These are phyloP conservation scores for Lochmaea capreae DNA, from an alignment of 2,888 invertebrate species.

Conservation along the genomic window DNA sequence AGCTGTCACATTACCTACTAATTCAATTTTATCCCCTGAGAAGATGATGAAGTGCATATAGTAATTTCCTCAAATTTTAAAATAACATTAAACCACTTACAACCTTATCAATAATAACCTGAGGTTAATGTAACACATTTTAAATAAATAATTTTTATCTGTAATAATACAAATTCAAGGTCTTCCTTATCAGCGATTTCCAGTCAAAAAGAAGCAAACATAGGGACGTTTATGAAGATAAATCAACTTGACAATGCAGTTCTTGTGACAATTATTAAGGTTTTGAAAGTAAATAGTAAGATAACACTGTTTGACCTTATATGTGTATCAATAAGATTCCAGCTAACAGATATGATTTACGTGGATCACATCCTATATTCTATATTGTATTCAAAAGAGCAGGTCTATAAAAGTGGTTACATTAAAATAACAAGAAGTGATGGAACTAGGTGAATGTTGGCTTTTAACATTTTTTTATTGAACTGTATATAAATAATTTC, in stretches of 20 bases:
- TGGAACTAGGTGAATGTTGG: no score
- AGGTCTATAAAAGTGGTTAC: no score
- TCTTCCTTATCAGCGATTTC: background rate
- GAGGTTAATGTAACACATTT: slow-evolving; percentile 6
- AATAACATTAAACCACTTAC: no score
- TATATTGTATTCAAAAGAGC: no score
- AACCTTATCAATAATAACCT: background rate
- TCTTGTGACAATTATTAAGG: slow-evolving; percentile 19
- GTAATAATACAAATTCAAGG: slow-evolving; percentile 7
- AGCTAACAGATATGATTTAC: background rate
- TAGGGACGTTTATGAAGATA: slow-evolving; percentile 6
- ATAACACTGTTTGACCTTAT: slow-evolving; percentile 13
- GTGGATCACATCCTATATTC: background rate
- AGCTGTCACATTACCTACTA: no score
- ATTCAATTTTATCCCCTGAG: no score
- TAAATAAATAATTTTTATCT: slow-evolving; percentile 2
- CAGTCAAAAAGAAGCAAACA: slow-evolving; percentile 6
- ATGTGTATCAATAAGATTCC: slow-evolving; percentile 3
- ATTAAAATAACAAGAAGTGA: no score
- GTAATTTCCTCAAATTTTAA: no score
- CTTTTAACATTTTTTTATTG: no score
- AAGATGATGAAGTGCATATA: no score
- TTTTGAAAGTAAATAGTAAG: slow-evolving; percentile 11
- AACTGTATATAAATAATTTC: no score
- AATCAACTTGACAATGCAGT: slow-evolving; percentile 13